These are phyloP conservation scores for Pachycephus smyrnensis DNA, from an alignment of 2,888 invertebrate genomes.

Conservation along the genomic window DNA sequence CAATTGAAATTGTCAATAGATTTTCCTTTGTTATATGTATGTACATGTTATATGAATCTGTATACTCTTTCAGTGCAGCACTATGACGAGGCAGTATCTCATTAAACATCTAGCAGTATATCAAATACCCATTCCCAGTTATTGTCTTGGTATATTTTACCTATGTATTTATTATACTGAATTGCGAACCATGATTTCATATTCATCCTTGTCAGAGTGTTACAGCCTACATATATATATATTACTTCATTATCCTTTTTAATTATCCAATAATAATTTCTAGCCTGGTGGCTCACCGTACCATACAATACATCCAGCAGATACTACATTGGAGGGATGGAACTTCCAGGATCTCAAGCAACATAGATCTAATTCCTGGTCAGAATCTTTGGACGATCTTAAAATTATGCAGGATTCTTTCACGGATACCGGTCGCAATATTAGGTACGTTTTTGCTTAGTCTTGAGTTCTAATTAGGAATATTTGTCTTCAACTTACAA, in stretches of 20 bases:
- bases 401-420: constrained; percentile 66
- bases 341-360: constrained; percentile 77
- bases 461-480: background rate
- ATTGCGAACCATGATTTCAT: no score
- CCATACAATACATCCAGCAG: constrained; percentile 87
- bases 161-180: no score
- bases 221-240: no score
- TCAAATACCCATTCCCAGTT: no score
- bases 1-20: background rate
- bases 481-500: constrained; percentile 33
- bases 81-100: no score
- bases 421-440: constrained; percentile 52
- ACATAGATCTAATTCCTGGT: constrained; percentile 87
- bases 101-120: no score
- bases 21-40: no score
- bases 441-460: constrained; percentile 42
- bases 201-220: no score
- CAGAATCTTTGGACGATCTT: constrained; percentile 84
- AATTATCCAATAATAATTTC: constrained; percentile 40
- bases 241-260: constrained; percentile 5
- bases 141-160: no score
- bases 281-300: constrained; percentile 88
- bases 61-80: no score
- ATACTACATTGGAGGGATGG: constrained; percentile 84
- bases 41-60: no score